Evolutionary conservation across 2,797 vertebrate species (phyloP).

Genomic region (Phoebastria nigripes): DNA sequence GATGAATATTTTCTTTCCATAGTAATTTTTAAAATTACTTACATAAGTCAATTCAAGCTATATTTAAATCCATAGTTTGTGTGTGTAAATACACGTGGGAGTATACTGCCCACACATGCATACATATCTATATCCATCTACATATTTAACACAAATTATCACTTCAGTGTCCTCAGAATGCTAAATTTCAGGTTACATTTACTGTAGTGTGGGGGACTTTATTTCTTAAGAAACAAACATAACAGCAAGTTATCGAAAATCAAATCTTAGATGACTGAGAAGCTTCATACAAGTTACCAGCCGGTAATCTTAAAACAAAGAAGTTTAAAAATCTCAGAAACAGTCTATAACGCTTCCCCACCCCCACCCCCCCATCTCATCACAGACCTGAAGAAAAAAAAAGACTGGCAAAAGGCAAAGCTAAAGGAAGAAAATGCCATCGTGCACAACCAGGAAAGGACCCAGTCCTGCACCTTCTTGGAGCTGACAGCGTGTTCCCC

Average conservation of each 20-base stretch:
- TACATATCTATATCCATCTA: background rate
- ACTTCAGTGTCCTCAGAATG: background rate
- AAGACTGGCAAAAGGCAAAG: background rate
- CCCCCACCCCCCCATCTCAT: background rate
- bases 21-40: background rate
- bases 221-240: background rate
- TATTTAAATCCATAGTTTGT: background rate
- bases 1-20: background rate
- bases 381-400: background rate
- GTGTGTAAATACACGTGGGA: background rate
- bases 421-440: background rate
- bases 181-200: background rate
- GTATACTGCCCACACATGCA: background rate
- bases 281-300: background rate
- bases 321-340: background rate
- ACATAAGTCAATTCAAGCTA: background rate
- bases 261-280: background rate
- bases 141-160: background rate
- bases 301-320: background rate
- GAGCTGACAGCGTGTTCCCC: no score
- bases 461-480: rapidly evolving
- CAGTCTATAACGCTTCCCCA: background rate
- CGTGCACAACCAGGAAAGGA: background rate
- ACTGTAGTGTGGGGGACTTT: background rate
- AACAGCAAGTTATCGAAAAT: background rate